Evolutionary conservation across 2,888 invertebrate species (phyloP).

Genomic region (Drosophila merina): DNA sequence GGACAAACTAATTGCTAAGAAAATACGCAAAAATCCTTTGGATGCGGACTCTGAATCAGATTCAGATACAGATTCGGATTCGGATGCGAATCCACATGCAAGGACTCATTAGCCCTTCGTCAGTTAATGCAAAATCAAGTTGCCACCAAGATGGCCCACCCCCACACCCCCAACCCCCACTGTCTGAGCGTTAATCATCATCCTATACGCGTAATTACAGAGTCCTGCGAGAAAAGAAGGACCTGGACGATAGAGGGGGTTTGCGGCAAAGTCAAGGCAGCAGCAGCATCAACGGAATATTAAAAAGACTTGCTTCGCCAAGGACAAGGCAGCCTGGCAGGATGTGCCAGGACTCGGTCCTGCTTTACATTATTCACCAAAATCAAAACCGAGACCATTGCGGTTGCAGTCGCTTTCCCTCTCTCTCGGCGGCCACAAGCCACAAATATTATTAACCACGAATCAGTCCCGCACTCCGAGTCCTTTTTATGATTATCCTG

Average conservation of each 20-base stretch:
- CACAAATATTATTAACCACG: slow-evolving; percentile 46
- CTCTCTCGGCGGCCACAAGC: slow-evolving; percentile 33
- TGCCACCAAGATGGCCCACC: slow-evolving; percentile 38
- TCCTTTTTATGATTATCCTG: neutral
- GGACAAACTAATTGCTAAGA: slow-evolving; percentile 77
- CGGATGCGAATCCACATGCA: slow-evolving; percentile 57
- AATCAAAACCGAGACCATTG: slow-evolving; percentile 36
- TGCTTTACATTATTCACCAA: slow-evolving; percentile 11
- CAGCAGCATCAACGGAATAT: slow-evolving; percentile 62
- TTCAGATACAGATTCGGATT: slow-evolving; percentile 21
- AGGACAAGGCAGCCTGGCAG: slow-evolving; percentile 15
- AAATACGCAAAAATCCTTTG: slow-evolving; percentile 66
- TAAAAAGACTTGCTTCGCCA: slow-evolving; percentile 68
- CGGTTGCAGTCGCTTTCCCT: slow-evolving; percentile 39
- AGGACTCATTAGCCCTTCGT: slow-evolving; percentile 78
- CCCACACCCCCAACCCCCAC: neutral
- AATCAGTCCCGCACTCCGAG: slow-evolving; percentile 31
- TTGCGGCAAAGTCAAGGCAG: slow-evolving; percentile 25
- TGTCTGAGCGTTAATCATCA: slow-evolving; percentile 78
- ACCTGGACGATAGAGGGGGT: neutral
- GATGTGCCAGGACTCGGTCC: neutral
- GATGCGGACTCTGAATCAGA: slow-evolving; percentile 58
- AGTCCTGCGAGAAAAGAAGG: slow-evolving; percentile 52
- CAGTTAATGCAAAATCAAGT: slow-evolving; percentile 72
- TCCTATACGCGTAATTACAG: slow-evolving; percentile 80